Conservation (phyloP, 2,113 vertebrate genomes). For the Lutjanus erythropterus region DNA sequence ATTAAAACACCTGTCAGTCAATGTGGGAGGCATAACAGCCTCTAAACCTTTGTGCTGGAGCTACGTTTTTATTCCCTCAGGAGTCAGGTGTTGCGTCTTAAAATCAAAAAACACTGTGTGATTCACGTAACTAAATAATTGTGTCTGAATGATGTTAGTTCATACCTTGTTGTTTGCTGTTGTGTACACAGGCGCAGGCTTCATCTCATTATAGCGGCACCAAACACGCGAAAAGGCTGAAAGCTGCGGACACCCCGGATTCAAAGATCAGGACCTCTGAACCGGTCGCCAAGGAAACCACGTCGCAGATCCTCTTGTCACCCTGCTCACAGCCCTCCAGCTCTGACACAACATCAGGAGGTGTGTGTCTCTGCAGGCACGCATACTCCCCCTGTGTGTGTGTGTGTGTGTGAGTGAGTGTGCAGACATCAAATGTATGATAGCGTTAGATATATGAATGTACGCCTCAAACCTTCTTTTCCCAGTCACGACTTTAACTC, state of each 20-base stretch:
- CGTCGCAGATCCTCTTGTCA: constrained; percentile 88
- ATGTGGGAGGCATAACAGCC: background rate
- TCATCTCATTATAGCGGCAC: constrained; percentile 94
- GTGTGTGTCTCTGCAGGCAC: constrained; percentile 55
- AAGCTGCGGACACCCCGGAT: constrained; percentile 92
- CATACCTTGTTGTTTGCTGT: constrained; percentile 38
- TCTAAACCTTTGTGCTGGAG: background rate
- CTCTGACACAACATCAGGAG: constrained; percentile 90
- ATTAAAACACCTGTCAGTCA: background rate
- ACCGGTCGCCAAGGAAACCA: constrained; percentile 73
- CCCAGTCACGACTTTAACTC: constrained; percentile 66
- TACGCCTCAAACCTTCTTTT: constrained; percentile 40
- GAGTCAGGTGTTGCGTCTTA: background rate
- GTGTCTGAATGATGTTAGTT: background rate
- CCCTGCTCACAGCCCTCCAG: constrained; percentile 83
- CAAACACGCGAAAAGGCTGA: constrained; percentile 95
- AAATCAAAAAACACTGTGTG: constrained; percentile 12
- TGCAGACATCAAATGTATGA: constrained; percentile 28
- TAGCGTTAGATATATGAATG: constrained; percentile 32
- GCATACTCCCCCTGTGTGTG: background rate
- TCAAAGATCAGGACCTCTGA: constrained; percentile 92
- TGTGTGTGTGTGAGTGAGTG: constrained; percentile 1
- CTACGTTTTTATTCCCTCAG: background rate
- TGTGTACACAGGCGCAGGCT: constrained; percentile 91
- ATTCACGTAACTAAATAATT: constrained; percentile 12